A percentile compares a stretch with the other conserved stretches of the same genome.
Conservation (phyloP, 2,797 vertebrate genomes). For the Crenuchus spilurus region DNA sequence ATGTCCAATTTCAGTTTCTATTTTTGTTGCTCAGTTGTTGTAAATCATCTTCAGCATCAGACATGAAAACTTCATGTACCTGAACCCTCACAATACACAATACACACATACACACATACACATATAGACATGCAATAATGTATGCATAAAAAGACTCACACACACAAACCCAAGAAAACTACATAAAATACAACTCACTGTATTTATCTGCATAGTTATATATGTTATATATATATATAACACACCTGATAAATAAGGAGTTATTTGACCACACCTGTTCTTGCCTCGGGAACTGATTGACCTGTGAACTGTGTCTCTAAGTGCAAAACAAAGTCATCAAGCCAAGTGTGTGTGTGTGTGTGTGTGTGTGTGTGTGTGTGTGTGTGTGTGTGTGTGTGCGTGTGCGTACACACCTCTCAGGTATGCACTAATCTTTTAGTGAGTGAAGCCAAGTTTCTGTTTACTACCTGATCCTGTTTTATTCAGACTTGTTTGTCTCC, state of each 20-base stretch:
- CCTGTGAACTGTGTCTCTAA: constrained; percentile 42
- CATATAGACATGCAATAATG: neutral
- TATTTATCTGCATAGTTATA: neutral
- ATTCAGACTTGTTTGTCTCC: constrained; percentile 67
- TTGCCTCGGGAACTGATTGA: constrained; percentile 46
- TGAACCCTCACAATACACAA: constrained; percentile 6
- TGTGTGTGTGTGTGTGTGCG: constrained; percentile 18
- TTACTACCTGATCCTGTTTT: constrained; percentile 69
- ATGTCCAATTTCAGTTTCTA: no score
- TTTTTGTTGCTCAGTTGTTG: neutral
- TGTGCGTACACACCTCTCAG: constrained; percentile 33
- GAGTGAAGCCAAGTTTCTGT: constrained; percentile 80
- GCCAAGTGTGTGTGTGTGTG: constrained; percentile 34
- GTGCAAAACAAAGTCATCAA: constrained; percentile 54
- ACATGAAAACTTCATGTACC: neutral
- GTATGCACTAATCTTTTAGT: constrained; percentile 71
- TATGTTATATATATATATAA: constrained; percentile 5
- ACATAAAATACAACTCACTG: neutral
- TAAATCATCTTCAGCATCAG: neutral
- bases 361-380: constrained; percentile 36
- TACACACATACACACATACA: neutral
- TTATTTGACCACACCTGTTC: constrained; percentile 40
- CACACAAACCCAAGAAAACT: neutral
- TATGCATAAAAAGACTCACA: neutral
- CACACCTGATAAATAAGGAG: constrained; percentile 35